Conservation (phyloP, 2,113 vertebrate species). For the Manacus vitellinus region DNA sequence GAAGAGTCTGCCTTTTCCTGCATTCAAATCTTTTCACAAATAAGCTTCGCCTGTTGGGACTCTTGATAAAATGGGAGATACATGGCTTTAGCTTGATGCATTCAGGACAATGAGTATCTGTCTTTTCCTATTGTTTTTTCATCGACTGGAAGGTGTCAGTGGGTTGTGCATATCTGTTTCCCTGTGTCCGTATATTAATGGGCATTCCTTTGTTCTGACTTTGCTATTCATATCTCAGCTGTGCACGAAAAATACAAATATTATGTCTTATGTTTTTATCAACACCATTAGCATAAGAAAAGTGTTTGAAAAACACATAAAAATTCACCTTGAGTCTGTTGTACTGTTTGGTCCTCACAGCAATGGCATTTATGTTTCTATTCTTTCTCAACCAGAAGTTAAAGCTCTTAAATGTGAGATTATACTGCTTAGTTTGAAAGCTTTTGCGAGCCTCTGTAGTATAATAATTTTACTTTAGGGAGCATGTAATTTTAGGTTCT, state of each 20-base stretch:
- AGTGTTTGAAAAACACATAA: conserved; percentile 8
- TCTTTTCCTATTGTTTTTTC: background rate
- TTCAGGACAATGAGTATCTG: background rate
- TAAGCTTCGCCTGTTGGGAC: background rate
- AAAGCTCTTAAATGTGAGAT: conserved; percentile 69
- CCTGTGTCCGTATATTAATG: background rate
- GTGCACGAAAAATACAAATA: background rate
- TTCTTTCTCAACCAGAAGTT: conserved; percentile 54
- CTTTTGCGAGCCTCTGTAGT: conserved; percentile 63
- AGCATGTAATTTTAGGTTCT: conserved; percentile 74
- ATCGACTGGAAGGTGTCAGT: background rate
- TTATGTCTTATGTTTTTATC: background rate
- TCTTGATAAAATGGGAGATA: background rate
- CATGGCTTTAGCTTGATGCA: background rate
- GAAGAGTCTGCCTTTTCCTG: background rate
- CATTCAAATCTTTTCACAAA: background rate
- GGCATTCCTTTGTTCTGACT: background rate
- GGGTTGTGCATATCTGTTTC: background rate
- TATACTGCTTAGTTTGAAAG: conserved; percentile 73
- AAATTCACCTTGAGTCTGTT: conserved; percentile 49
- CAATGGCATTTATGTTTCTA: conserved; percentile 52
- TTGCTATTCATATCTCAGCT: background rate
- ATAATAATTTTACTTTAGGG: conserved; percentile 77
- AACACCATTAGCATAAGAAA: conserved; percentile 23
- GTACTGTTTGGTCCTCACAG: conserved; percentile 26